Percentiles rank a stretch among this genome's conserved stretches.
Conservation (phyloP, 1,140 invertebrate species). For the Drosophila bipectinata region DNA sequence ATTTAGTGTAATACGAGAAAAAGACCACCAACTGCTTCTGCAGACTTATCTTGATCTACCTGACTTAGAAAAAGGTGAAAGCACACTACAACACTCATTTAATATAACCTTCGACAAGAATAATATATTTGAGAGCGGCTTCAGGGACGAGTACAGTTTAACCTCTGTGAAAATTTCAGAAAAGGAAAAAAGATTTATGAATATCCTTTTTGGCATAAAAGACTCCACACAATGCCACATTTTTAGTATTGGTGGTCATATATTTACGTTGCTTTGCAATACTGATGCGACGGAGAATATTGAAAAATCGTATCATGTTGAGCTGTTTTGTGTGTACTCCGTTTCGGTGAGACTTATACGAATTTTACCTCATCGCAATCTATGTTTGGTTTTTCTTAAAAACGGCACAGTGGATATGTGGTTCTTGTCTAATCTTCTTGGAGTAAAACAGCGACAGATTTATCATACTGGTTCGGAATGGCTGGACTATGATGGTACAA, state of each 20-base stretch:
- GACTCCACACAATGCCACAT: conserved; percentile 38
- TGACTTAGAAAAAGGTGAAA: conserved; percentile 44
- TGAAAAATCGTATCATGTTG: conserved; percentile 46
- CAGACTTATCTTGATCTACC: conserved; percentile 67
- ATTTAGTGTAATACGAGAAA: conserved; percentile 62
- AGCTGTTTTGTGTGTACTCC: conserved; percentile 59
- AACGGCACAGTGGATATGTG: conserved; percentile 75
- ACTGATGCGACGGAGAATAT: not conserved
- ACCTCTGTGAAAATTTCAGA: conserved; percentile 36
- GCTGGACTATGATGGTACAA: conserved; percentile 56
- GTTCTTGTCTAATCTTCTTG: conserved; percentile 59
- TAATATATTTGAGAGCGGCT: conserved; percentile 69
- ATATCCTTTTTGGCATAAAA: conserved; percentile 40
- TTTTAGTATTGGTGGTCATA: conserved; percentile 59
- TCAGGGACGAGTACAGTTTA: conserved; percentile 63
- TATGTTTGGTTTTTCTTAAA: conserved; percentile 60
- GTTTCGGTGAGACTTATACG: conserved; percentile 52
- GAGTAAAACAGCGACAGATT: conserved; percentile 50
- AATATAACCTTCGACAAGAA: conserved; percentile 71
- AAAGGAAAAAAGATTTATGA: conserved; percentile 56
- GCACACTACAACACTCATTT: conserved; percentile 52
- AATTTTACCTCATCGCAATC: conserved; percentile 46
- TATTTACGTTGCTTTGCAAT: conserved; percentile 50
- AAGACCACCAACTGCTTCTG: conserved; percentile 42
- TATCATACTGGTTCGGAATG: conserved; percentile 60